phyloP scores from a whole-genome alignment of 2,113 vertebrate species.

The Epinephelus fuscoguttatus region DNA sequence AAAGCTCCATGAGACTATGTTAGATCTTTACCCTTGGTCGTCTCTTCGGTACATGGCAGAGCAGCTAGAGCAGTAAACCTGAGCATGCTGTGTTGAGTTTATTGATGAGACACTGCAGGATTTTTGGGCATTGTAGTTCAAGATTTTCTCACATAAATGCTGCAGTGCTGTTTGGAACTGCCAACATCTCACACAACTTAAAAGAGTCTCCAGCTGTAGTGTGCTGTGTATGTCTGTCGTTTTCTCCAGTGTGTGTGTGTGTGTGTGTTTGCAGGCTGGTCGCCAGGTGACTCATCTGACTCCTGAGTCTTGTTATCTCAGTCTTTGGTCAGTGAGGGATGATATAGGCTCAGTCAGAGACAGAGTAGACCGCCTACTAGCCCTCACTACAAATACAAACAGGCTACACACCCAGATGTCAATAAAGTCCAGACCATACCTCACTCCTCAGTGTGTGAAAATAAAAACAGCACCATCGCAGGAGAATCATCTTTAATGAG shows the following conservation, averaged over 20 bases:
- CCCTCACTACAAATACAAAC: conserved; percentile 2
- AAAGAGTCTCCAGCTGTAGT: conserved; percentile 1
- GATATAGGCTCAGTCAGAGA: not conserved
- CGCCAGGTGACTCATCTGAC: not conserved
- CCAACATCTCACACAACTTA: not conserved
- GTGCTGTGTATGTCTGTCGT: not conserved
- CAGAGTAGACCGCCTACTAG: not conserved
- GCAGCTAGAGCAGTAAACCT: conserved; percentile 12
- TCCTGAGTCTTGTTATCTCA: conserved; percentile 22
- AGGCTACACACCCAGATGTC: not conserved
- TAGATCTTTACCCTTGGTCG: not conserved
- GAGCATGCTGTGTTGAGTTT: conserved; percentile 1
- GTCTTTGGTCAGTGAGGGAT: conserved; percentile 15
- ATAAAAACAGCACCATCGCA: not conserved
- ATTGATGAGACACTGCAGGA: conserved; percentile 25
- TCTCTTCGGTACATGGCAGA: not conserved
- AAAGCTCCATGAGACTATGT: not conserved
- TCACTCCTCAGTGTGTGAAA: not conserved
- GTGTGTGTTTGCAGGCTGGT: not conserved
- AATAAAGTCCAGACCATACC: not conserved
- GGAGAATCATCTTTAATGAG: conserved; percentile 37
- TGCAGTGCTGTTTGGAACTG: not conserved
- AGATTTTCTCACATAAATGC: not conserved
- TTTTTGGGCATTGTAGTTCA: not conserved
- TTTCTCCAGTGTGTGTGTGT: not conserved